phyloP scores from a whole-genome alignment of 2,113 vertebrate species.

The Datnioides undecimradiatus region DNA sequence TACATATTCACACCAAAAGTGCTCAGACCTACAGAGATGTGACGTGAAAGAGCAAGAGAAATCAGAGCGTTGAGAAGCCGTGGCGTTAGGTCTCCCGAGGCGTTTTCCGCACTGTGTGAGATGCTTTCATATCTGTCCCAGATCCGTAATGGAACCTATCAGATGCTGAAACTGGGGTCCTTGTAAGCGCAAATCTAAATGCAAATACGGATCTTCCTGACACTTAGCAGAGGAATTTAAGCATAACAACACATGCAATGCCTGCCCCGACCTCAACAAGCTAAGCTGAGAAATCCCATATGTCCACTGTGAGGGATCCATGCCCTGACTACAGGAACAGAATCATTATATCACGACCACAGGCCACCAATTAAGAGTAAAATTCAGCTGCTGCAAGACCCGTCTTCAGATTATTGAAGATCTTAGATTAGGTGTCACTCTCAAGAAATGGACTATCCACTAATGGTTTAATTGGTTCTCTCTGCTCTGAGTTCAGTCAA shows the following conservation, averaged over 20 bases:
- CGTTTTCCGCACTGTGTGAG: constrained; percentile 41
- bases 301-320: not conserved
- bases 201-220: constrained; percentile 51
- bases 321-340: constrained; percentile 7
- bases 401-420: constrained; percentile 23
- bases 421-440: constrained; percentile 42
- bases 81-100: constrained; percentile 35
- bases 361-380: constrained; percentile 33
- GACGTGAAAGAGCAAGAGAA: constrained; percentile 41
- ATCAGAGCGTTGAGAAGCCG: constrained; percentile 46
- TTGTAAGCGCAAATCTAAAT: constrained; percentile 48
- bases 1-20: constrained; percentile 15
- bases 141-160: constrained; percentile 51
- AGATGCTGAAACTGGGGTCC: constrained; percentile 24
- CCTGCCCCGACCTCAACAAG: constrained; percentile 12
- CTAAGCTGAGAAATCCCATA: constrained; percentile 37
- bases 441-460: constrained; percentile 42
- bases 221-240: constrained; percentile 48
- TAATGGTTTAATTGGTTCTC: constrained; percentile 50
- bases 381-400: constrained; percentile 20
- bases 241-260: constrained; percentile 23
- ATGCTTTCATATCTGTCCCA: constrained; percentile 65
- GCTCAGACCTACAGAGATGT: constrained; percentile 45
- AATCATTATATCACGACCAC: constrained; percentile 20
- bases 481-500: constrained; percentile 22